Evolutionary conservation across 2,888 invertebrate species (phyloP).

Genomic region (Agonopterix subpropinquella): DNA sequence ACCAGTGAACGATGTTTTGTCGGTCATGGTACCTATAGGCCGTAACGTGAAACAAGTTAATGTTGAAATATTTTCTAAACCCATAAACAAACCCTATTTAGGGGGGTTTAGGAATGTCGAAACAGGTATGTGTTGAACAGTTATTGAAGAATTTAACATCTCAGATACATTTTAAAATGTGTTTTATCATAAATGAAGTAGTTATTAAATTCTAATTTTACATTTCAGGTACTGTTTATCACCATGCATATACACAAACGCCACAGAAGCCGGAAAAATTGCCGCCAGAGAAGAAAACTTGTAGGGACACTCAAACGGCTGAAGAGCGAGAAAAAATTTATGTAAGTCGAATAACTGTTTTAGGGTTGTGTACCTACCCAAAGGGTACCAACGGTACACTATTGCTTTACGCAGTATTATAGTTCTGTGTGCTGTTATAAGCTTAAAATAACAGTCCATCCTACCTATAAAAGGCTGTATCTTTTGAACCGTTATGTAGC

Average conservation of each 20-base stretch:
- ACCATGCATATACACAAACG: conserved; percentile 91
- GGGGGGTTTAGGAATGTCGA: conserved; percentile 87
- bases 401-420: no score
- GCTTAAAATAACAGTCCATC: no score
- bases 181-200: no score
- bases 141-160: no score
- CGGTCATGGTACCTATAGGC: conserved; percentile 59
- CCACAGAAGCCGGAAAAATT: conserved; percentile 75
- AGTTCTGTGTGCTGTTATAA: no score
- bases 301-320: conserved; percentile 81
- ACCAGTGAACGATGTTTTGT: conserved; percentile 58
- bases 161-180: no score
- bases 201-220: not conserved
- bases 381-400: not conserved
- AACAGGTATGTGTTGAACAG: conserved; percentile 64
- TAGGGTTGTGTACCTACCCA: not conserved
- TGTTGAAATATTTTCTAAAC: conserved; percentile 63
- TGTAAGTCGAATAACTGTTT: conserved; percentile 35
- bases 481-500: no score
- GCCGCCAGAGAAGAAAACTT: conserved; percentile 66
- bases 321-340: conserved; percentile 64
- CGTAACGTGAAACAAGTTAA: conserved; percentile 53
- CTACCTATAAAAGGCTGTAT: no score
- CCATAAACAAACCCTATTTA: conserved; percentile 83
- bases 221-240: conserved; percentile 76